Evolutionary conservation across 1,140 invertebrate species (phyloP).

Genomic region (Scaptomyza hsui): DNA sequence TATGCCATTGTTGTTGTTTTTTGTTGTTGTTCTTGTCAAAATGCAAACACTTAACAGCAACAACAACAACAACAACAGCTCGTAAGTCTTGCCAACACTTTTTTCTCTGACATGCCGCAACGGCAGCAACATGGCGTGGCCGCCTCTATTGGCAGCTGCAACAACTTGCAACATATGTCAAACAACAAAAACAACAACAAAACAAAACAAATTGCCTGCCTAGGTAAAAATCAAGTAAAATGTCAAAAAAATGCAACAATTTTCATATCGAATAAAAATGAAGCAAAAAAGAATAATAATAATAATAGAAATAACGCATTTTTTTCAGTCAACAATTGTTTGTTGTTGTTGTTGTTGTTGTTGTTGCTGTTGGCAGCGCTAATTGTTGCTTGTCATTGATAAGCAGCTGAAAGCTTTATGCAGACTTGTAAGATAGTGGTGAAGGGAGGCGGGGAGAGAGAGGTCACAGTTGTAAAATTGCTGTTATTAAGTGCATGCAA

Average conservation of each 20-base stretch:
- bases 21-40: slow-evolving; percentile 39
- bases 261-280: slow-evolving; percentile 31
- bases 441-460: background rate
- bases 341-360: slow-evolving; percentile 4
- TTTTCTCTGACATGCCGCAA: slow-evolving; percentile 62
- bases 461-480: slow-evolving; percentile 11
- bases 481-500: slow-evolving; percentile 37
- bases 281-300: slow-evolving; percentile 13
- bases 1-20: slow-evolving; percentile 46
- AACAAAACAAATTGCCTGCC: slow-evolving; percentile 59
- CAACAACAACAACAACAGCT: slow-evolving; percentile 44
- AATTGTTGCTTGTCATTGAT: slow-evolving; percentile 54
- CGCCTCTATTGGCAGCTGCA: slow-evolving; percentile 73
- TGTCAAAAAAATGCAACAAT: slow-evolving; percentile 67
- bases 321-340: slow-evolving; percentile 11
- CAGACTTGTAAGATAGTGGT: background rate
- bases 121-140: slow-evolving; percentile 57
- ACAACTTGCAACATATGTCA: slow-evolving; percentile 73
- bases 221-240: slow-evolving; percentile 63
- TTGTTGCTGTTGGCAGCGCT: slow-evolving; percentile 36
- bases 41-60: slow-evolving; percentile 75
- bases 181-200: slow-evolving; percentile 37
- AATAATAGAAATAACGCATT: slow-evolving; percentile 35
- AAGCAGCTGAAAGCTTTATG: slow-evolving; percentile 39
- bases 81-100: slow-evolving; percentile 64